Base-by-base conservation (phyloP, 2,888 invertebrate species). In the Nasonia oneida region DNA sequence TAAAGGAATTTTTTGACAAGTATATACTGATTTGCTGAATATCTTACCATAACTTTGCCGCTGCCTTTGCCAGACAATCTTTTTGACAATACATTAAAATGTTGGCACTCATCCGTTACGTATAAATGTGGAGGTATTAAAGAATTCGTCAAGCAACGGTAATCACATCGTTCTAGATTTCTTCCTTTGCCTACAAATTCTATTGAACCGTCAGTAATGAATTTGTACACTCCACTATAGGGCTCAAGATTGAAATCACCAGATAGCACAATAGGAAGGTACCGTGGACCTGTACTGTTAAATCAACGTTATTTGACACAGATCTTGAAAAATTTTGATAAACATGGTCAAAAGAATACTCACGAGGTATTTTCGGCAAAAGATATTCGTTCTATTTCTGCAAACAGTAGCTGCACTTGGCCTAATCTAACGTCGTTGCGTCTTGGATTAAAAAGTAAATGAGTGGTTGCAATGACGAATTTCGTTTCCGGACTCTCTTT, bases 231-330 rank as follows among this genome's bases (percentile, higher is more conserved):
- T 2, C 95, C 95, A 67, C 97, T 96, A 71, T 95, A 93, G 0
- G 98, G 98, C 84, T 95, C 94, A 2, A 97, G 96, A 93, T 99
- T 99, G 87, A 99, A 97, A 93, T 99, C 99, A 0, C 99, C 99
- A 5, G 98, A 97, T 86, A 99, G 89, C 86, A 99, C 96, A 6
- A 98, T 95, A 0, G 99, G 98, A 64, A 96, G 92, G 91, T 97
- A 96, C 5, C 93, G 93, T 0, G 94, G 91, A 10, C 91, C 91
- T 8, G 86, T 86, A 78, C 93, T 93, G 77, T 85, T 87, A 67
- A 77, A 83, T 73, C 14, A 84, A 70, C 18, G 6, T 64, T 74
- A 42, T 79, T 81, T 83, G 15, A 83, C 15, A 39, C 53, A 29
- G 29, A 42, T 39, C 39, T 47, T 85, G 18, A 57, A 33, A 6